Evolutionary conservation across 1,140 invertebrate genomes (phyloP).

Genomic region (Drosophila bifasciata): DNA sequence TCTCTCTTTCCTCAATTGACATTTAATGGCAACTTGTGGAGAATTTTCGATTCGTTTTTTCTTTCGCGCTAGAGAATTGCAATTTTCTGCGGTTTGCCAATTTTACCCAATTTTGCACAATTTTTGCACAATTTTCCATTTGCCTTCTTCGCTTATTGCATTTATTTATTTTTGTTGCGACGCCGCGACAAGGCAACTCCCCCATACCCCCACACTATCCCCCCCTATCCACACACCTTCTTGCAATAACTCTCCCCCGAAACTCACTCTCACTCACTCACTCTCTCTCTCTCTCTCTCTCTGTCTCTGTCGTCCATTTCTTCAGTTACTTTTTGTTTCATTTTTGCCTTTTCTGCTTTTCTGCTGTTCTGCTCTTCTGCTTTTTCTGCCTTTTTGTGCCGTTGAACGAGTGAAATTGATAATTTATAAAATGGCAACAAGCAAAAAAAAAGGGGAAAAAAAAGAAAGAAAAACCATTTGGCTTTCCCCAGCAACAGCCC

Average conservation of each 20-base stretch:
- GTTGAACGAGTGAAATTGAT: conserved; percentile 68
- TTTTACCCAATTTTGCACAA: conserved; percentile 67
- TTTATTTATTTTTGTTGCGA: conserved; percentile 51
- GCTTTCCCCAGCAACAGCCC: neutral
- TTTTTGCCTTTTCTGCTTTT: conserved; percentile 29
- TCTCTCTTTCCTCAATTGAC: conserved; percentile 59
- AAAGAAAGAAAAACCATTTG: neutral
- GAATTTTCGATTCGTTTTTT: conserved; percentile 49
- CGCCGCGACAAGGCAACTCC: neutral
- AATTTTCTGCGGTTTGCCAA: conserved; percentile 71
- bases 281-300: no score
- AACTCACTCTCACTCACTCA: no score
- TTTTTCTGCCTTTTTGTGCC: conserved; percentile 61
- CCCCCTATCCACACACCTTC: no score
- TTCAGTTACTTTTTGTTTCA: conserved; percentile 27
- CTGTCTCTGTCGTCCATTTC: neutral
- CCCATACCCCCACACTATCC: no score
- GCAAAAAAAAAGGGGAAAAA: neutral
- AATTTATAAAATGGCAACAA: conserved; percentile 73
- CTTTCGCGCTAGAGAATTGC: conserved; percentile 36
- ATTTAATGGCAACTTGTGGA: conserved; percentile 74
- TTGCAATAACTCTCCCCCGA: no score
- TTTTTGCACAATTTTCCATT: conserved; percentile 64
- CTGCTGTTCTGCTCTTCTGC: conserved; percentile 28
- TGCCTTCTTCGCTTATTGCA: conserved; percentile 54